Evolutionary conservation across 2,888 invertebrate species (phyloP).

Genomic region (Phalangium opilio): DNA sequence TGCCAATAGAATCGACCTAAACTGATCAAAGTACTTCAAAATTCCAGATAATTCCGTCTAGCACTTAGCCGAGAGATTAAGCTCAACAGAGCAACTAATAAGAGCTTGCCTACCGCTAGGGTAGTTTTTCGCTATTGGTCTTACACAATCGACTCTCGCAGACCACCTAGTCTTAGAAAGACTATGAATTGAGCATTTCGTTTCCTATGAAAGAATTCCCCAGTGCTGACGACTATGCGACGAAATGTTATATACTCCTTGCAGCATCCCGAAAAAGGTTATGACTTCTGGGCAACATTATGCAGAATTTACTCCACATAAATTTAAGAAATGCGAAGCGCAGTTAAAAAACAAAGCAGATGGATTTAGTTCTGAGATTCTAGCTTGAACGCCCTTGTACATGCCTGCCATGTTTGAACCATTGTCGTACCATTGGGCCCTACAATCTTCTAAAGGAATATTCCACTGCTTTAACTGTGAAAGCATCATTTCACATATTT

Average conservation of each 20-base stretch:
- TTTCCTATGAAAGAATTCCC: neutral
- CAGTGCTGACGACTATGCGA: conserved; percentile 5
- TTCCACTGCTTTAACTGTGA: neutral
- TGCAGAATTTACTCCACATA: conserved; percentile 1
- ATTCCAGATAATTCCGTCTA: neutral
- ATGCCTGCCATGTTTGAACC: conserved; percentile 10
- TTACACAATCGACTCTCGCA: neutral
- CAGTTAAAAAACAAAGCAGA: conserved; percentile 1
- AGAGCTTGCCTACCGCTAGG: neutral
- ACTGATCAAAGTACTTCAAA: neutral
- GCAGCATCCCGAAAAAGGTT: conserved; percentile 5
- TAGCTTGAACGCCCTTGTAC: conserved; percentile 8
- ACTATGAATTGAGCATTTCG: neutral
- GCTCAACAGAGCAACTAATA: neutral
- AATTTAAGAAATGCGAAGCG: neutral
- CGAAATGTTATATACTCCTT: conserved; percentile 5
- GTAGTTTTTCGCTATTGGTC: neutral
- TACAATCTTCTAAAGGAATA: conserved; percentile 4
- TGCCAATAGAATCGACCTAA: neutral
- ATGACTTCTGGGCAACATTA: conserved; percentile 2
- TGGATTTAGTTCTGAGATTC: neutral
- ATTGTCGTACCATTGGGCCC: conserved; percentile 12
- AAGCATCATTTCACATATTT: neutral
- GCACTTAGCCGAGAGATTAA: neutral
- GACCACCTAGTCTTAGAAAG: neutral